These are phyloP conservation scores for Rhinella marina DNA, from an alignment of 2,797 vertebrate species.

Conservation along the genomic window DNA sequence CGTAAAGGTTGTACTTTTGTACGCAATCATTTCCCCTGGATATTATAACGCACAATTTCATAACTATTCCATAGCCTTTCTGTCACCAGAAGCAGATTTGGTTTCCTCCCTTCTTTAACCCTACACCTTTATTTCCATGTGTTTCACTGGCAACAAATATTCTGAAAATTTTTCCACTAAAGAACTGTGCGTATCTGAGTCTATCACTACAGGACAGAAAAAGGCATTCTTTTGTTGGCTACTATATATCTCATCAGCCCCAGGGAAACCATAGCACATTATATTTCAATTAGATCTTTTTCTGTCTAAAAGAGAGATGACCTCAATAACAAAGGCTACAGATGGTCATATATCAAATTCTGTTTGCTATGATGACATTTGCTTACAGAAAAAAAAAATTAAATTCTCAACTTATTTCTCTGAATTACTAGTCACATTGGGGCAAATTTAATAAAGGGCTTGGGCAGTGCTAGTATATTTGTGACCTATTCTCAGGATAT, in stretches of 20 bases:
- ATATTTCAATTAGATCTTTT: conserved; percentile 39
- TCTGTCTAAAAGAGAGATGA: not conserved
- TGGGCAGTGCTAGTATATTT: too few species aligned
- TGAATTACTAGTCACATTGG: not conserved
- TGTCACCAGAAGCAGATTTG: conserved; percentile 47
- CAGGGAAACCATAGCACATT: conserved; percentile 12
- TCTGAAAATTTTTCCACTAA: conserved; percentile 31
- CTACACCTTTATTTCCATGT: conserved; percentile 31
- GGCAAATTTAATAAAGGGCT: too few species aligned
- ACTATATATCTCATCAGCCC: conserved; percentile 6
- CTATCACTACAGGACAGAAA: conserved; percentile 20
- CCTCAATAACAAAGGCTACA: not conserved
- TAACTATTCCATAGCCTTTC: conserved; percentile 39
- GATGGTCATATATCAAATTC: not conserved
- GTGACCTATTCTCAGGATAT: too few species aligned
- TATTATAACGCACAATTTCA: conserved; percentile 44
- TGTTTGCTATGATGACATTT: not conserved
- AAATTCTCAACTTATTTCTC: not conserved
- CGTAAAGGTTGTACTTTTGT: conserved; percentile 39
- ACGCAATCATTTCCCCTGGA: conserved; percentile 56
- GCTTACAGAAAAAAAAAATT: not conserved
- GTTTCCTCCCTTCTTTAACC: conserved; percentile 18
- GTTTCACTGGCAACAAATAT: conserved; percentile 37
- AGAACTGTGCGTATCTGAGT: conserved; percentile 22
- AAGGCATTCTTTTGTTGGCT: not conserved